Conservation (phyloP, 2,797 vertebrate species). For the Sebastes trivittatus region DNA sequence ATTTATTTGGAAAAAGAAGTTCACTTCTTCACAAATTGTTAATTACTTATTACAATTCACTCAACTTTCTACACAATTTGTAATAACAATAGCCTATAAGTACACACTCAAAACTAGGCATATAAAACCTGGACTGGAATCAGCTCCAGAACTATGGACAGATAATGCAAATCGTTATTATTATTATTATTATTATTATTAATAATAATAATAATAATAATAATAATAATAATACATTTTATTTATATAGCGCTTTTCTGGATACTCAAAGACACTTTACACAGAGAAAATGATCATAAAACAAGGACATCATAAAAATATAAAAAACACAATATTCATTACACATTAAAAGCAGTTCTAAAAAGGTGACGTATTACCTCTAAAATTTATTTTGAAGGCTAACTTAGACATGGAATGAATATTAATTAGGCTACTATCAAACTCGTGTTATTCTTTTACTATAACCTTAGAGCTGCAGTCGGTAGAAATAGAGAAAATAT, state of each 20-base stretch:
- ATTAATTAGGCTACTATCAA: neutral
- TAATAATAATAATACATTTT: too few relatives aligned
- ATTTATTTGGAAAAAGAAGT: neutral
- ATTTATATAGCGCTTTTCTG: too few relatives aligned
- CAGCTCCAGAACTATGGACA: neutral
- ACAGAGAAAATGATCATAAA: too few relatives aligned
- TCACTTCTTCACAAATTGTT: neutral
- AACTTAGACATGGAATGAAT: neutral
- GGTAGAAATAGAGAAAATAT: too few relatives aligned
- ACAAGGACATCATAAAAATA: too few relatives aligned
- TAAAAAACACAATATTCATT: too few relatives aligned
- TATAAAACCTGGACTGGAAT: neutral
- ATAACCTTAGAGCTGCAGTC: neutral
- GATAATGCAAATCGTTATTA: neutral
- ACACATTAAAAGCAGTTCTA: too few relatives aligned
- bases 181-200: neutral
- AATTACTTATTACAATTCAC: too few relatives aligned
- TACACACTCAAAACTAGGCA: neutral
- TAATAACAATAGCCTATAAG: too few relatives aligned
- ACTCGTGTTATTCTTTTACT: neutral
- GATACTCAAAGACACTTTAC: too few relatives aligned
- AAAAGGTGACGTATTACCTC: neutral
- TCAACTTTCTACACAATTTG: too few relatives aligned
- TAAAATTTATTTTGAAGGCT: neutral
- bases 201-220: too few relatives aligned